Evolutionary conservation across 1,140 invertebrate species (phyloP), one percentile per base, ranked within the genome.

Genomic region (Belonocnema kinseyi): DNA sequence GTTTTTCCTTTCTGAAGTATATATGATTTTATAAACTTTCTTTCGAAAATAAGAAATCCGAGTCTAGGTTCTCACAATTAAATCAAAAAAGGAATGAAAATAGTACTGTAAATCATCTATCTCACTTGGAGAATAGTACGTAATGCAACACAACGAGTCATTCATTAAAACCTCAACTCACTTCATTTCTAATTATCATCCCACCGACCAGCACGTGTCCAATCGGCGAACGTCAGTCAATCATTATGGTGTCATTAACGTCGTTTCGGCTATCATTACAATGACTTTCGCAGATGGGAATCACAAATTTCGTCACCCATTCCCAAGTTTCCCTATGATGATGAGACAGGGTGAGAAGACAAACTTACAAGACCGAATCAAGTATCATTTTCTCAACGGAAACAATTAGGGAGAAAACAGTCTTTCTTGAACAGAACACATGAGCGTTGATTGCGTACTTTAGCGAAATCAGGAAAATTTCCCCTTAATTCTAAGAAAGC

Each of bases 111-210:
- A 17, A 10, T 54, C 53, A 17, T 7, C 17, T 11, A 19, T n/a
- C n/a, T 54, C 8, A 75, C 46, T 10, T 12, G 54, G 12, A 46
- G 66, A 21, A 11, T 50, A 72, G 54, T 21, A 73, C 40, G 53
- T 58, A n/a, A 73, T 77, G 54, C 52, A 71, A 77, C 21, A 46
- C 76, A 53, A 58, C 72, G 52, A 73, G 70, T 72, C 52, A 75
- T 72, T 85, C 81, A 79, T 85, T 85, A 85, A 77, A 79, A 72
- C 3, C 50, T 74, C 12, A 53, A 80, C 40, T 79, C 70, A 77
- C 54, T 76, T 82, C 77, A 76, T 80, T 78, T 83, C 75, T 85
- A 81, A 83, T 85, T 84, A 81, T 73, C 82, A 54, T 50, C 13
- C 50, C 66, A 50, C 70, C 75, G 73, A 76, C 17, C 19, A 53